phyloP scores from a whole-genome alignment of 2,797 vertebrate genomes.

The Peromyscus attwateri region DNA sequence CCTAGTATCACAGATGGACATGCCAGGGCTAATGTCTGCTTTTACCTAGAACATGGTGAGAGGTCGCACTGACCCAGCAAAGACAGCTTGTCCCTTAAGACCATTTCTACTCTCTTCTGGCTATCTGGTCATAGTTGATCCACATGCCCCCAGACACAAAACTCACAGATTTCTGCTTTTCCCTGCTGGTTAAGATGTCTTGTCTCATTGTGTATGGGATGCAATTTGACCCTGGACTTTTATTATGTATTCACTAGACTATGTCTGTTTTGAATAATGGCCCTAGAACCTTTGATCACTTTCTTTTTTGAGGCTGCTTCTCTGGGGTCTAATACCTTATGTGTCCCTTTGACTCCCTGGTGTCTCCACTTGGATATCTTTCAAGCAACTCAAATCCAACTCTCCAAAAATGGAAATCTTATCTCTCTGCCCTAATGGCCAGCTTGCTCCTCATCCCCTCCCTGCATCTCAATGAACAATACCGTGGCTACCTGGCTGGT shows the following conservation, averaged over 20 bases:
- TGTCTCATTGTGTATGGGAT: neutral
- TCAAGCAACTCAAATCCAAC: slow-evolving; percentile 1
- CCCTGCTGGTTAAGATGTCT: neutral
- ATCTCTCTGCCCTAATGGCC: neutral
- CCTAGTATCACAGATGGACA: neutral
- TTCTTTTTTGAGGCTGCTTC: slow-evolving; percentile 7
- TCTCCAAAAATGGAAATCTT: neutral
- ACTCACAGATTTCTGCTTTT: slow-evolving; percentile 1
- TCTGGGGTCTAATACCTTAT: neutral
- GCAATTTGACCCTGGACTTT: neutral
- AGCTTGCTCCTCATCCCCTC: neutral
- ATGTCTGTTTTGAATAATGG: neutral
- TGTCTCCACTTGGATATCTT: neutral
- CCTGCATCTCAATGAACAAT: slow-evolving; percentile 21
- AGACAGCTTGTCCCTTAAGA: neutral
- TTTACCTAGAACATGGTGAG: neutral
- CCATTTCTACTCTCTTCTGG: neutral
- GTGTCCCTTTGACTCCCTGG: neutral
- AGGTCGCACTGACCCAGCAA: neutral
- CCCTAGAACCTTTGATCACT: neutral
- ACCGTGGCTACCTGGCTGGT: neutral
- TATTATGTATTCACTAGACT: slow-evolving; percentile 10
- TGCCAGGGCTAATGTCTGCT: neutral
- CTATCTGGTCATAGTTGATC: neutral
- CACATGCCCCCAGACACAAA: neutral